These are phyloP conservation scores for Leguminivora glycinivorella DNA, from an alignment of 1,140 invertebrate species.

Conservation along the genomic window DNA sequence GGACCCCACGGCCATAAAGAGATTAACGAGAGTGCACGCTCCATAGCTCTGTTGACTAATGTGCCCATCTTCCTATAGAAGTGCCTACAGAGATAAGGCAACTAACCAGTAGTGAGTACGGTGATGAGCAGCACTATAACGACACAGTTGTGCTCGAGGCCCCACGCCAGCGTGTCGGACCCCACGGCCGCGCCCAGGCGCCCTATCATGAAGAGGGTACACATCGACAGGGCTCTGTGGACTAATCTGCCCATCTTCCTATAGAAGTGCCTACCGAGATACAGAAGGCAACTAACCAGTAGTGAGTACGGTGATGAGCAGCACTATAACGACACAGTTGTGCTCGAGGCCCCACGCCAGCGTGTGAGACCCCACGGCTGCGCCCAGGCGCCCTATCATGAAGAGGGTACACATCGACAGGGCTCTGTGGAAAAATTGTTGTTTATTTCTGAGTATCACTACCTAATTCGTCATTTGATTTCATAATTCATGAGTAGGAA, in stretches of 20 bases:
- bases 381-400: slow-evolving; percentile 33
- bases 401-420: slow-evolving; percentile 33
- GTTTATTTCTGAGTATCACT: background rate
- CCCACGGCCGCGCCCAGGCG: slow-evolving; percentile 30
- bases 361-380: slow-evolving; percentile 26
- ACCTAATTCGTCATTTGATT: background rate
- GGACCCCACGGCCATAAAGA: slow-evolving; percentile 27
- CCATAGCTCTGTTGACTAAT: too few species aligned
- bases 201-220: slow-evolving; percentile 33
- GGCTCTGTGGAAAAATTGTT: slow-evolving; percentile 14
- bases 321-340: background rate
- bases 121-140: background rate
- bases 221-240: slow-evolving; percentile 28
- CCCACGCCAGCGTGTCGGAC: slow-evolving; percentile 12
- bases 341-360: slow-evolving; percentile 1
- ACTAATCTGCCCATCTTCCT: too few species aligned
- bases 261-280: too few species aligned
- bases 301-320: slow-evolving; percentile 7
- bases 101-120: slow-evolving; percentile 20
- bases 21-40: slow-evolving; percentile 31
- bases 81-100: too few species aligned
- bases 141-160: slow-evolving; percentile 1
- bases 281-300: background rate
- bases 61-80: too few species aligned
- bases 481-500: background rate